A percentile compares a stretch with the other conserved stretches of the same genome.
phyloP scores from a whole-genome alignment of 1,140 invertebrate genomes.

The Stenopsyche tienmushanensis region DNA sequence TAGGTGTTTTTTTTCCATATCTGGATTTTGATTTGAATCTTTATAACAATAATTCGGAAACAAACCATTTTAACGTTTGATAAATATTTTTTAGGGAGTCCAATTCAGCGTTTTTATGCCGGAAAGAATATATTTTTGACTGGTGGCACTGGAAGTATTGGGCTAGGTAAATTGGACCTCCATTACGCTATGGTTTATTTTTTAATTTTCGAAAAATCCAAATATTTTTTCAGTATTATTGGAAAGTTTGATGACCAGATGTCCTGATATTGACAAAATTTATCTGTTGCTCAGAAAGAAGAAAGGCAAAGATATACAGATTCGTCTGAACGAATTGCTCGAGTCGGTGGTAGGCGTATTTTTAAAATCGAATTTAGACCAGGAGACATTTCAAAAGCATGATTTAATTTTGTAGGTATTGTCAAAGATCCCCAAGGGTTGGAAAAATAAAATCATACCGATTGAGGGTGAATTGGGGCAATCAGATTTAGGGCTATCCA shows the following conservation, averaged over 20 bases:
- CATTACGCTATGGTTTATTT: not conserved
- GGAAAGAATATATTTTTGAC: conserved; percentile 12
- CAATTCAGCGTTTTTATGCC: not conserved
- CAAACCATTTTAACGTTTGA: no score
- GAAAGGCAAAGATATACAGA: not conserved
- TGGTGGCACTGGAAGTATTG: conserved; percentile 8
- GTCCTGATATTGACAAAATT: not conserved
- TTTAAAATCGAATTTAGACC: not conserved
- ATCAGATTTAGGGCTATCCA: not conserved
- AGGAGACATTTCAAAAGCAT: not conserved
- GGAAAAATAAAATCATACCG: conserved; percentile 1
- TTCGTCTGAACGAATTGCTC: not conserved
- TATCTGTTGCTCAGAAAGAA: conserved; percentile 3
- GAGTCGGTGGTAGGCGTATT: not conserved
- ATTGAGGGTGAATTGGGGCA: conserved; percentile 3
- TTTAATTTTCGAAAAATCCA: not conserved
- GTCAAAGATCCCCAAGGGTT: not conserved
- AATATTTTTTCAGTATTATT: not conserved
- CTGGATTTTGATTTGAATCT: no score
- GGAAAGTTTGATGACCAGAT: not conserved
- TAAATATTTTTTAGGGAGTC: not conserved
- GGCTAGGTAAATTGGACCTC: not conserved
- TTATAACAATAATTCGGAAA: no score
- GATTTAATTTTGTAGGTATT: no score
- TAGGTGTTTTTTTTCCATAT: no score